phyloP scores from a whole-genome alignment of 2,797 vertebrate genomes.

The Phaenicophaeus curvirostris region DNA sequence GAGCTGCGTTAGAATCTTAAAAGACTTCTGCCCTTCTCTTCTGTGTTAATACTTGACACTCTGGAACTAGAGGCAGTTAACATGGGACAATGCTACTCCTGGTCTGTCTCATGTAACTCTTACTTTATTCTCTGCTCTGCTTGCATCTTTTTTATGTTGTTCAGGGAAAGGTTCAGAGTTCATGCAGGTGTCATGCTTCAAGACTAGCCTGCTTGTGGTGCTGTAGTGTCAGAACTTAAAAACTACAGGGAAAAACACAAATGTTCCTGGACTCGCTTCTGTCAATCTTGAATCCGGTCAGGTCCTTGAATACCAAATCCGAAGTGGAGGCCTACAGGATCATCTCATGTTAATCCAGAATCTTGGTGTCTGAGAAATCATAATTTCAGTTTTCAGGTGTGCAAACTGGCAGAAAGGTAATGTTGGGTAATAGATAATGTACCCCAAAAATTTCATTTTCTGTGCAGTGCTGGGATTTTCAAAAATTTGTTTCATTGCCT shows the following conservation, averaged over 20 bases:
- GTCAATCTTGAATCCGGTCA: neutral
- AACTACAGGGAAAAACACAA: neutral
- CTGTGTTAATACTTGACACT: neutral
- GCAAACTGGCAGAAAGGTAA: neutral
- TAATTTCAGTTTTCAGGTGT: neutral
- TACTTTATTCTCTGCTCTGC: neutral
- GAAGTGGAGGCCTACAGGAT: neutral
- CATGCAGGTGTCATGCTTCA: accelerated
- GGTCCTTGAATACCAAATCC: neutral
- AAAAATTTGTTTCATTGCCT: neutral
- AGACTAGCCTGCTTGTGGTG: neutral
- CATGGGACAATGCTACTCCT: neutral
- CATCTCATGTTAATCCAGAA: neutral
- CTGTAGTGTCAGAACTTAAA: neutral
- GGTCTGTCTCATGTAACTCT: neutral
- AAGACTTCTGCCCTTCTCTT: neutral
- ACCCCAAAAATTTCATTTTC: neutral
- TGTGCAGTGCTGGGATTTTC: neutral
- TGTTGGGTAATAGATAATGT: neutral
- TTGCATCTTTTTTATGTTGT: neutral
- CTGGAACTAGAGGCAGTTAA: neutral
- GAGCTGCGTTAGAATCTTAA: neutral
- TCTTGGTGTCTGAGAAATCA: neutral
- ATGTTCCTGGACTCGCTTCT: neutral
- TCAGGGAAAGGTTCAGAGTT: neutral